Evolutionary conservation across 2,888 invertebrate genomes (phyloP), one percentile per base, ranked within the genome.

Genomic region (Eupithecia abbreviata): DNA sequence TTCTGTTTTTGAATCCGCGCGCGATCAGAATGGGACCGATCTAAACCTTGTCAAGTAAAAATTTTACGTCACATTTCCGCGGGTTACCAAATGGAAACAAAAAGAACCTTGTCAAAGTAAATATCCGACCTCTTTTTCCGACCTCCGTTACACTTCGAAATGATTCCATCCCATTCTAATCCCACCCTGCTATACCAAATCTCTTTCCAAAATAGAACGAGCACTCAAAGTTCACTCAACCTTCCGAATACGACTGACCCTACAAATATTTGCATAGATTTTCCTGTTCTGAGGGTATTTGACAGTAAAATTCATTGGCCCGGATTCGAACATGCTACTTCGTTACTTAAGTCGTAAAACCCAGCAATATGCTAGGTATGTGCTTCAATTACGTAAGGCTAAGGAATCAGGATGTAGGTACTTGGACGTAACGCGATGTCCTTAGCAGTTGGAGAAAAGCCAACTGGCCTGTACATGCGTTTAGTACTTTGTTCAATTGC

Each of bases 391-490:
- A 69, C 47, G 30, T 49, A 65, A 65, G 72, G 58, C 71, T 58
- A 51, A 45, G 51, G 43, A 65, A 45, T 62, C 72, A 72, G 72
- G 72, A 72, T 65, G 65, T 30, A 30, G 30, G 30, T 45, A 45
- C 58, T 58, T 18, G 62, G 41, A 65, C 45, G 47, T 45, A 58
- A n/a, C 9, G 10, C 43, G 43, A 65, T 55, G 72, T 72, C 65
- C 65, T 72, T 30, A 30, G 45, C 71, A 72, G 72, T 65, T 72
- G 72, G 72, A 72, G 65, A 1, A 13, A 18, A 13, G 72, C 72
- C 72, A 72, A 72, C 15, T 49, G 55, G 65, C 58, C 42, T 55
- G 71, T 13, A 18, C 47, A 68, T 67, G 68, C 4, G 43, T 68
- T 18, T 30, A 69, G 69, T 12, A 43, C n/a, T n/a, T 68, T 43